Conservation (phyloP, 1,140 invertebrate genomes). For the Drosophila sp. region DNA sequence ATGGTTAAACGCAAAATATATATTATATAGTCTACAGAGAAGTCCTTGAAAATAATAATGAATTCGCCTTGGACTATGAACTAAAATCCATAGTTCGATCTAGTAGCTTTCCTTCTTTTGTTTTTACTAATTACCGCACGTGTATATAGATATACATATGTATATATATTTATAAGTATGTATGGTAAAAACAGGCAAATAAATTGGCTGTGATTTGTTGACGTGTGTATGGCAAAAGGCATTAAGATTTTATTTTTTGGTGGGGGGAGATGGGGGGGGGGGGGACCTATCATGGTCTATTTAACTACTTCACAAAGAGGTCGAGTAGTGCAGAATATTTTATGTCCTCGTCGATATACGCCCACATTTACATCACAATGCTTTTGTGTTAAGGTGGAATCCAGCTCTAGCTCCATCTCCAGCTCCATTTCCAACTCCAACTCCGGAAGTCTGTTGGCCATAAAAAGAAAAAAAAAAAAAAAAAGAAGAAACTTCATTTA, state of each 20-base stretch:
- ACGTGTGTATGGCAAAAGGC: slow-evolving; percentile 41
- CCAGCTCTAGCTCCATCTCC: slow-evolving; percentile 1
- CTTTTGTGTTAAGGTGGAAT: slow-evolving; percentile 25
- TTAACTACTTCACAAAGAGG: slow-evolving; percentile 33
- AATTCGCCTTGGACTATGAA: no score
- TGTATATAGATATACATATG: not conserved
- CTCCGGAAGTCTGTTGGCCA: not conserved
- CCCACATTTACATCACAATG: slow-evolving; percentile 17
- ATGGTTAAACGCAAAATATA: no score
- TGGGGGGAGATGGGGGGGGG: no score
- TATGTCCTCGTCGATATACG: slow-evolving; percentile 38
- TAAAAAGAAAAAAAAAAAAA: slow-evolving; percentile 42
- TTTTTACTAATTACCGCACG: not conserved
- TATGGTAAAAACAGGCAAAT: slow-evolving; percentile 43
- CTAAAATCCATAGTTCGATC: no score
- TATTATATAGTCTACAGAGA: no score
- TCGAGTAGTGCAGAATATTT: slow-evolving; percentile 25
- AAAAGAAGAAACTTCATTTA: slow-evolving; percentile 77
- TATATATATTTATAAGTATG: not conserved
- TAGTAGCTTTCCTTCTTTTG: no score
- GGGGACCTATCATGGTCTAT: slow-evolving; percentile 19
- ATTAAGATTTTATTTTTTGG: slow-evolving; percentile 42
- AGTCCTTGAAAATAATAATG: no score
- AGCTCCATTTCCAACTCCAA: not conserved
- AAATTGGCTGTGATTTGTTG: slow-evolving; percentile 76